These are phyloP conservation scores for Oriolus oriolus DNA, from an alignment of 2,113 vertebrate genomes.

Conservation along the genomic window DNA sequence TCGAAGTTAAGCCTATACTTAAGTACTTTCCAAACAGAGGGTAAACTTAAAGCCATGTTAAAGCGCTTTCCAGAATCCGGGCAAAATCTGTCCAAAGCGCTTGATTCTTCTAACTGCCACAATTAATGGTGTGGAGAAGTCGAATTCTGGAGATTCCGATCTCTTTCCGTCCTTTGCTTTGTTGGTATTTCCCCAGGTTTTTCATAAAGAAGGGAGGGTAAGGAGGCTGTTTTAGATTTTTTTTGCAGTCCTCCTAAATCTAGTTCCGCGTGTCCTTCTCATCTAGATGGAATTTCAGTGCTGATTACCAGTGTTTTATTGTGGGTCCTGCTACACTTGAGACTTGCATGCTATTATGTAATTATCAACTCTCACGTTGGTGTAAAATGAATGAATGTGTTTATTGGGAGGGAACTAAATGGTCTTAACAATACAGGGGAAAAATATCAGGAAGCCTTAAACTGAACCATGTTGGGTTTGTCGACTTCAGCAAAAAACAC, in stretches of 20 bases:
- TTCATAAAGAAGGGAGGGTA: background rate
- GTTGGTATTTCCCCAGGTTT: background rate
- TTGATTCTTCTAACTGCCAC: conserved; percentile 42
- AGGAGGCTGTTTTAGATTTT: background rate
- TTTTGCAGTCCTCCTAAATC: background rate
- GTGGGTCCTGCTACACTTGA: background rate
- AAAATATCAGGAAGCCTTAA: background rate
- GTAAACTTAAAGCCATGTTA: conserved; percentile 61
- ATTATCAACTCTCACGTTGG: background rate
- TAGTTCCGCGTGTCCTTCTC: background rate
- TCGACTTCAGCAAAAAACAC: background rate
- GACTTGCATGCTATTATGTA: rapidly evolving
- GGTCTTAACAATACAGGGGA: background rate
- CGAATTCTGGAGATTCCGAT: background rate
- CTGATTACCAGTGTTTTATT: background rate
- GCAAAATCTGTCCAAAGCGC: conserved; percentile 53
- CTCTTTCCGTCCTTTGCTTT: background rate
- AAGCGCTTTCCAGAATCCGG: conserved; percentile 62
- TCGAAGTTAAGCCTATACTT: conserved; percentile 59
- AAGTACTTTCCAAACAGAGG: conserved; percentile 63
- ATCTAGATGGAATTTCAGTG: background rate
- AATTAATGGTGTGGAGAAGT: conserved; percentile 33
- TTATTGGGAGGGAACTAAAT: background rate
- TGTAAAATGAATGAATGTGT: background rate
- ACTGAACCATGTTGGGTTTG: background rate